Evolutionary conservation across 1,140 invertebrate genomes (phyloP), one percentile per base, ranked within the genome.

Genomic region (Theocolax elegans): DNA sequence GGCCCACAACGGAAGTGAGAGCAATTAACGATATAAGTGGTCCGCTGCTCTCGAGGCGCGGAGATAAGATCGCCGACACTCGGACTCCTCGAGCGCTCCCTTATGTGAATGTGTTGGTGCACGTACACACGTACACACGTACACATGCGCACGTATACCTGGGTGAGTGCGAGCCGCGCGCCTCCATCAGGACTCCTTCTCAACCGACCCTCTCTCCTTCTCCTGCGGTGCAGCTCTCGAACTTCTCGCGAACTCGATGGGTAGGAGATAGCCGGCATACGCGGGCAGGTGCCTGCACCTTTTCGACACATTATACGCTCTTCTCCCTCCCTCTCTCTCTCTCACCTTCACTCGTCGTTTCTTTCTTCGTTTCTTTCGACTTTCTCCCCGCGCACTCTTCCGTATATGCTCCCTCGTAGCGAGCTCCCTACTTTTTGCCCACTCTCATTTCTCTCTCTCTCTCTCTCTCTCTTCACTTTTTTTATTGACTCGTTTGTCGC

Each of bases 11-110:
- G 84, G 84, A 86, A 86, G 84, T 83, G 76, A 79, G 82, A 84
- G 83, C 84, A 86, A 86, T 86, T 86, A 86, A 86, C 84, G 83
- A 85, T 85, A 82, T 86, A 86, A 86, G 84, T 86, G 84, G 83
- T 86, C 82, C 83, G 83, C 77, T 82, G 83, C 80, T 83, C 82
- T 81, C 76, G 71, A 66, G 49, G 67, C 42, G 46, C 56, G 65
- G 65, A 76, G 79, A 81, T 81, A 80, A 79, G 51, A 85, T 84
- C 83, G 75, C 42, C 65, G 54, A 49, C 65, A 53, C 63, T 65
- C 63, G 29, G 49, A 40, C 29, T 38, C 13, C 29, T 51, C 60
- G 35, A 0, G 25, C 17, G 3, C 60, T 15, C n/a, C 19, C 19
- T 23, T 42, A 13, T 35, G n/a, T n/a, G n/a, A n/a, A n/a, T n/a